Base-by-base conservation (phyloP, 2,113 vertebrate species). In the Neotoma lepida region DNA sequence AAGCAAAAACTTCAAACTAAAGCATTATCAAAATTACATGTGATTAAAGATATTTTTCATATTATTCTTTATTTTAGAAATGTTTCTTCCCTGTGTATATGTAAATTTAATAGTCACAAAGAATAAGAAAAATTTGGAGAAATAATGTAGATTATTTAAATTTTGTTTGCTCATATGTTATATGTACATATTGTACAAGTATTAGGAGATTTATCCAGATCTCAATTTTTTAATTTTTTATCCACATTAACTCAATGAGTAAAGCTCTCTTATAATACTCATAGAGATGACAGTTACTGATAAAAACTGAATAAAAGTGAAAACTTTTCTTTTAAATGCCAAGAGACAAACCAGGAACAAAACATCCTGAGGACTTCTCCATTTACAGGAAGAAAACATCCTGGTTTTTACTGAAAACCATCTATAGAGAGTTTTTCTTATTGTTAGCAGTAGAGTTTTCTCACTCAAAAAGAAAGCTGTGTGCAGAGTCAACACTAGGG, bases 321-420 rank as follows among this genome's bases (percentile, higher is more conserved):
- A 51, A 78, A 64, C 2, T 35, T 93, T 88, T 26, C 24, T 9
- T 95, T n/a, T 92, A 68, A 86, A 26, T 24, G 63, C 4, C 17
- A 64, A 61, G 33, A 85, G n/a, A 30, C 39, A 56, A 33, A 73
- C 88, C 14, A 58, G 54, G 66, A 89, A 33, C 54, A 93, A 85
- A 41, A 54, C 15, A 44, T 82, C 54, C 33, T 24, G 46, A 82
- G 87, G 39, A 41, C 61, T 68, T 12, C 51, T 91, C 26, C 1
- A 30, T 54, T 84, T 96, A 87, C 15, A 61, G 68, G 64, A 93
- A 94, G 54, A 58, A 96, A 46, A 56, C 0, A 39, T 74, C 49
- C 61, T 63, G 46, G 9, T 41, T 90, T 95, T 86, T 58, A 66
- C 73, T 89, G 76, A 80, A 96, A 91, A 94, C 12, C 20, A 93